Percentiles rank a stretch among this genome's conserved stretches.
These are phyloP conservation scores for Botrylloides violaceus DNA, from an alignment of 23 tunicate species.

Conservation along the genomic window DNA sequence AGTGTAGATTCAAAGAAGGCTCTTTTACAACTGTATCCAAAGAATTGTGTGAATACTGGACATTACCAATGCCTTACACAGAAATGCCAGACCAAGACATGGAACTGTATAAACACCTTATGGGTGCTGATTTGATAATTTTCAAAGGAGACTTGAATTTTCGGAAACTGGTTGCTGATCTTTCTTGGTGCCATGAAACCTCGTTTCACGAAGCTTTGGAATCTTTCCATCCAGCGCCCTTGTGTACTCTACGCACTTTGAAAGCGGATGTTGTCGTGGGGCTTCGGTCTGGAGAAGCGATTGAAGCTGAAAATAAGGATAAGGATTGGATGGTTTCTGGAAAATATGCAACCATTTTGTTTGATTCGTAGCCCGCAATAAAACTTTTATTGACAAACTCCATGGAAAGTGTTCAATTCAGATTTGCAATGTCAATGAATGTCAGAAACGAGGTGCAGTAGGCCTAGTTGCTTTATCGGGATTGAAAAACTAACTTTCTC, in stretches of 20 bases:
- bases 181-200: slow-evolving; percentile 65
- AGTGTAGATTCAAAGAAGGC: slow-evolving; percentile 8
- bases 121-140: slow-evolving; percentile 27
- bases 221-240: slow-evolving; percentile 49
- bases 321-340: slow-evolving; percentile 94
- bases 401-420: no score
- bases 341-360: slow-evolving; percentile 66
- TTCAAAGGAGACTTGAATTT: slow-evolving; percentile 89
- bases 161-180: slow-evolving; percentile 79
- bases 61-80: slow-evolving; percentile 43
- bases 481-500: no score
- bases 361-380: not conserved
- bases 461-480: no score
- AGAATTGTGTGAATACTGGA: slow-evolving; percentile 39
- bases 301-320: slow-evolving; percentile 16
- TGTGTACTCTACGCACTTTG: slow-evolving; percentile 66
- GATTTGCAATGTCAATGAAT: no score
- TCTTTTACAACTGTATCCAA: slow-evolving; percentile 20
- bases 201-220: slow-evolving; percentile 39
- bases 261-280: slow-evolving; percentile 91
- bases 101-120: slow-evolving; percentile 15
- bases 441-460: no score
- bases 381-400: not conserved
- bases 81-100: slow-evolving; percentile 31
- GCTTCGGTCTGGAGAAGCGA: slow-evolving; percentile 35